Percentiles rank a stretch among this genome's conserved stretches.
Conservation (phyloP, 2,888 invertebrate species). For the Monochamus alternatus region DNA sequence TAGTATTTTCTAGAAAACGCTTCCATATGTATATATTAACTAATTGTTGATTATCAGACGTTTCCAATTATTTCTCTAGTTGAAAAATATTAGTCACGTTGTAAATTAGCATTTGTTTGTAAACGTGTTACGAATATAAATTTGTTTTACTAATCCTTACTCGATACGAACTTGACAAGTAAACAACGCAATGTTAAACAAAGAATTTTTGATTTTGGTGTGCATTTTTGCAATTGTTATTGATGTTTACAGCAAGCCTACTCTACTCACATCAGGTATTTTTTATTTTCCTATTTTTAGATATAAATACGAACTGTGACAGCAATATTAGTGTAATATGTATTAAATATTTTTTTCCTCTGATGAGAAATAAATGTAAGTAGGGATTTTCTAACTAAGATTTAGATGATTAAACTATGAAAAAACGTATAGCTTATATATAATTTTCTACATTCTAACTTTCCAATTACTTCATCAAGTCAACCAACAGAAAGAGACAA, state of each 20-base stretch:
- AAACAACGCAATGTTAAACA: neutral
- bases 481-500: no score
- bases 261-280: conserved; percentile 12
- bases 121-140: neutral
- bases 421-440: no score
- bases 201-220: conserved; percentile 13
- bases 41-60: neutral
- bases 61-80: conserved; percentile 3
- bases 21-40: neutral
- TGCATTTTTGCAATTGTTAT: conserved; percentile 17
- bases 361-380: no score
- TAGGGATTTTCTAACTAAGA: no score
- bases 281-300: neutral
- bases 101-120: neutral
- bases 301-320: no score
- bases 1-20: conserved; percentile 4
- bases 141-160: neutral
- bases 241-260: conserved; percentile 16
- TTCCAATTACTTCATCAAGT: no score
- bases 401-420: no score
- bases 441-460: no score
- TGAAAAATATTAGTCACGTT: neutral
- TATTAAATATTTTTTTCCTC: no score
- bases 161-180: neutral
- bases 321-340: no score